Percentiles rank a stretch among this genome's conserved stretches.
Conservation (phyloP, 2,797 vertebrate genomes). For the Schizopygopsis pylzovi region DNA sequence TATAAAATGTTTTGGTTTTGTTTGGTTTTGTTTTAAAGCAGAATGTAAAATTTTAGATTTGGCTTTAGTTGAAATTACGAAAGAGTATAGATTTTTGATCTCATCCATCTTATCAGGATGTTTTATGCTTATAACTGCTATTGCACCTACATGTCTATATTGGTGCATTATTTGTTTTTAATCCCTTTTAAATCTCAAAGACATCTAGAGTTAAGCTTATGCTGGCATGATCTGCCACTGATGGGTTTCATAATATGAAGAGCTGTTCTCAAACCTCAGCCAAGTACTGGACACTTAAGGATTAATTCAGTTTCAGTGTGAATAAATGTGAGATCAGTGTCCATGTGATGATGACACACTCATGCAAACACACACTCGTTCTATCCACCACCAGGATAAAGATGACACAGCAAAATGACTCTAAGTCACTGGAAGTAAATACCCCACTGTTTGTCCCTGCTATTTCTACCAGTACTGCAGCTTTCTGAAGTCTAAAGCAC, state of each 20-base stretch:
- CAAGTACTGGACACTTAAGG: constrained; percentile 17
- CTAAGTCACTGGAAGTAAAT: constrained; percentile 32
- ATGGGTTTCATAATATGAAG: constrained; percentile 5
- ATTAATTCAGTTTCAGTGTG: constrained; percentile 48
- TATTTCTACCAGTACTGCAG: background rate
- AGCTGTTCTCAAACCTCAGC: constrained; percentile 29
- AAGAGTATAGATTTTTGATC: background rate
- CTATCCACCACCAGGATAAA: constrained; percentile 21
- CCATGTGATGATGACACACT: constrained; percentile 45
- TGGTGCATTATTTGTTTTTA: background rate
- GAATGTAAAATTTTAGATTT: background rate
- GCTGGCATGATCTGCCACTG: background rate
- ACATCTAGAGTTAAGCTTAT: background rate
- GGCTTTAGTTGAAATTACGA: background rate
- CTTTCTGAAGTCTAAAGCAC: background rate
- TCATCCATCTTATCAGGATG: no score
- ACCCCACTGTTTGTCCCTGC: background rate
- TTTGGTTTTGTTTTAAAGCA: background rate
- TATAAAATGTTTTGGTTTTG: no score
- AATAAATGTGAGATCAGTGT: constrained; percentile 44
- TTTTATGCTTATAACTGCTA: no score
- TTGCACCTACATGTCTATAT: background rate
- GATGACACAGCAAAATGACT: constrained; percentile 50
- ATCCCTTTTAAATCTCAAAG: background rate
- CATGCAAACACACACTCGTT: background rate